phyloP scores from a whole-genome alignment of 2,888 invertebrate species.

The Papilio protenor region DNA sequence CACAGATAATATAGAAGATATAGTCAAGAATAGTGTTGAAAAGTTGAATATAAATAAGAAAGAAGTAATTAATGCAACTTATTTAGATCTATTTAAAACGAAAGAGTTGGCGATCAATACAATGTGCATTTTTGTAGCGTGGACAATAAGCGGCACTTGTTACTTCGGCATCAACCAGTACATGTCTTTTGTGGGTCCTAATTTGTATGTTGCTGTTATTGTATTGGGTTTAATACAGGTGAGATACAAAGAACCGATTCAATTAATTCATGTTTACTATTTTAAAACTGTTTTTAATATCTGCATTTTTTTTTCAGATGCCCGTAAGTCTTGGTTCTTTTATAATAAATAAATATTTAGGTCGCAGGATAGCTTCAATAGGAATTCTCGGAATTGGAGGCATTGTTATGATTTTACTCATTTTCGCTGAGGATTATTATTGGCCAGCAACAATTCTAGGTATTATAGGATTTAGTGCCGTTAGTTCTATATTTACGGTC shows the following conservation, averaged over 20 bases:
- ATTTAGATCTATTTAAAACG: conserved; percentile 60
- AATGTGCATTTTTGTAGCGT: conserved; percentile 53
- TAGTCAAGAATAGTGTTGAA: conserved; percentile 54
- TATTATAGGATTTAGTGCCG: conserved; percentile 53
- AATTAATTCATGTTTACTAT: neutral
- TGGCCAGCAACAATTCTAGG: conserved; percentile 55
- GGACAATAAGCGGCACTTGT: conserved; percentile 58
- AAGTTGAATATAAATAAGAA: conserved; percentile 53
- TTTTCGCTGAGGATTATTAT: conserved; percentile 55
- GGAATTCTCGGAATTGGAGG: conserved; percentile 50
- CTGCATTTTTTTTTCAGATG: conserved; percentile 55
- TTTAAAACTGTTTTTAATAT: neutral
- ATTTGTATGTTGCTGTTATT: conserved; percentile 58
- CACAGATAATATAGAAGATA: conserved; percentile 55
- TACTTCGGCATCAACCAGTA: conserved; percentile 66
- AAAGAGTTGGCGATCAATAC: conserved; percentile 56
- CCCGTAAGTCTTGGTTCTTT: conserved; percentile 53
- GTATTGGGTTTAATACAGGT: conserved; percentile 63
- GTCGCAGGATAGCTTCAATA: conserved; percentile 56
- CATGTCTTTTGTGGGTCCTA: conserved; percentile 56
- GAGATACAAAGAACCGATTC: conserved; percentile 22
- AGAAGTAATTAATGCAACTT: conserved; percentile 51
- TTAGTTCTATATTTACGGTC: conserved; percentile 52
- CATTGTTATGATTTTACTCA: conserved; percentile 54
- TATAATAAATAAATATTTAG: conserved; percentile 55